Evolutionary conservation across 1,140 invertebrate species (phyloP).

Genomic region (Pachypsylla venusta): DNA sequence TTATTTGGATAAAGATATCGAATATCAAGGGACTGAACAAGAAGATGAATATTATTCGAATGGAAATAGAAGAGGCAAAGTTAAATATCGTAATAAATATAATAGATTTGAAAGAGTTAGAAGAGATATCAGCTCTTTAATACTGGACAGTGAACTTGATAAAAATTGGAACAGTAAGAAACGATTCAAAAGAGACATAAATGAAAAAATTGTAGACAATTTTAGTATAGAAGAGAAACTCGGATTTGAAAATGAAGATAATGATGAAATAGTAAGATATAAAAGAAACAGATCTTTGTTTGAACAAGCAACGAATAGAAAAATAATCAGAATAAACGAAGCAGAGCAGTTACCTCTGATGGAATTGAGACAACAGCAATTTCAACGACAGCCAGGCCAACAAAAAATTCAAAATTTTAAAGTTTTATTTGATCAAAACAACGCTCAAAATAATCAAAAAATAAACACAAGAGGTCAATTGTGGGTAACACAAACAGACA

Average conservation of each 20-base stretch:
- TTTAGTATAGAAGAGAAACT: constrained; percentile 3
- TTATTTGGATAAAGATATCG: background rate
- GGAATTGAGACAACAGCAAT: too few species aligned
- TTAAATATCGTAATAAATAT: background rate
- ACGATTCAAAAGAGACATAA: background rate
- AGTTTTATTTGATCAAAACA: too few species aligned
- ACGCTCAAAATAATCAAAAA: too few species aligned
- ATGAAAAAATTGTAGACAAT: constrained; percentile 1
- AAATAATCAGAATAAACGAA: background rate
- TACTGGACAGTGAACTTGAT: background rate
- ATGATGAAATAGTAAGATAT: background rate
- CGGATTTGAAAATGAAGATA: background rate
- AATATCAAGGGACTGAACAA: background rate
- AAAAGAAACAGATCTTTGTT: background rate
- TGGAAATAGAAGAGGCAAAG: background rate
- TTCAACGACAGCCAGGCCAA: too few species aligned
- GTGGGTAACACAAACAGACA: too few species aligned
- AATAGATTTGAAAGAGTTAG: background rate
- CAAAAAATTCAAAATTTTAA: too few species aligned
- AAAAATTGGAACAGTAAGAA: background rate
- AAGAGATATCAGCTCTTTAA: background rate
- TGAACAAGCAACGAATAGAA: background rate
- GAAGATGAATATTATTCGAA: constrained; percentile 5
- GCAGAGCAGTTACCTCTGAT: too few species aligned
- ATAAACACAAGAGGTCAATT: too few species aligned